These are phyloP conservation scores for Dryoscopus gambensis DNA, from an alignment of 2,113 vertebrate species.

Conservation along the genomic window DNA sequence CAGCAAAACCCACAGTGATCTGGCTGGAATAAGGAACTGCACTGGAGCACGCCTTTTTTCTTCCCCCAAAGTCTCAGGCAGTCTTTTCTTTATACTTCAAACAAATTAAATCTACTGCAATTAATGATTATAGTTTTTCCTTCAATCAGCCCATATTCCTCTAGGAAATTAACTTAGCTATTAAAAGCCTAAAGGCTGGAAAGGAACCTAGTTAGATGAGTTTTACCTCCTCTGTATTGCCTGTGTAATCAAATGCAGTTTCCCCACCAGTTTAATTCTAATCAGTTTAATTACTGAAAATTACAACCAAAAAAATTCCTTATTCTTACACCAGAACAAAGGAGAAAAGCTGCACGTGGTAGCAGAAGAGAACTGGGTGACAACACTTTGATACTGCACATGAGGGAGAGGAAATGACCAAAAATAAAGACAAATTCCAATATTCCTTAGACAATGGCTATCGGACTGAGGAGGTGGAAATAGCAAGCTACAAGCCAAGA, in stretches of 20 bases:
- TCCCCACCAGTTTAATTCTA: slow-evolving; percentile 59
- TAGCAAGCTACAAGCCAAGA: neutral
- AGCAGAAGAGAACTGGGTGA: neutral
- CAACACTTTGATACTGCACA: neutral
- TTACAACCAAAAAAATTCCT: neutral
- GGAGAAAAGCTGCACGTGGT: neutral
- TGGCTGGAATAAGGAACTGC: neutral
- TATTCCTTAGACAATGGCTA: neutral
- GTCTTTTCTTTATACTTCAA: slow-evolving; percentile 32
- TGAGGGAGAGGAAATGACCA: neutral
- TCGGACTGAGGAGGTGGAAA: neutral
- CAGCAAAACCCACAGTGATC: neutral
- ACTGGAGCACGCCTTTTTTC: neutral
- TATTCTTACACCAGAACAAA: slow-evolving; percentile 18
- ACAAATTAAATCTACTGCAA: slow-evolving; percentile 56
- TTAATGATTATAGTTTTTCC: slow-evolving; percentile 63
- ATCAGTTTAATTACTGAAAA: slow-evolving; percentile 67
- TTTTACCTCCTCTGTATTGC: slow-evolving; percentile 54
- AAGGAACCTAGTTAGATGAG: slow-evolving; percentile 54
- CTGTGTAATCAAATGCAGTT: slow-evolving; percentile 56
- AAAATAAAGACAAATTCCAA: neutral
- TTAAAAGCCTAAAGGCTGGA: slow-evolving; percentile 59
- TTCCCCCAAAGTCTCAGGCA: slow-evolving; percentile 12
- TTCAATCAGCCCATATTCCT: slow-evolving; percentile 56
- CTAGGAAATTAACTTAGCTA: slow-evolving; percentile 65